These are phyloP conservation scores for Neria commutata DNA, from an alignment of 2,888 invertebrate genomes.

Conservation along the genomic window DNA sequence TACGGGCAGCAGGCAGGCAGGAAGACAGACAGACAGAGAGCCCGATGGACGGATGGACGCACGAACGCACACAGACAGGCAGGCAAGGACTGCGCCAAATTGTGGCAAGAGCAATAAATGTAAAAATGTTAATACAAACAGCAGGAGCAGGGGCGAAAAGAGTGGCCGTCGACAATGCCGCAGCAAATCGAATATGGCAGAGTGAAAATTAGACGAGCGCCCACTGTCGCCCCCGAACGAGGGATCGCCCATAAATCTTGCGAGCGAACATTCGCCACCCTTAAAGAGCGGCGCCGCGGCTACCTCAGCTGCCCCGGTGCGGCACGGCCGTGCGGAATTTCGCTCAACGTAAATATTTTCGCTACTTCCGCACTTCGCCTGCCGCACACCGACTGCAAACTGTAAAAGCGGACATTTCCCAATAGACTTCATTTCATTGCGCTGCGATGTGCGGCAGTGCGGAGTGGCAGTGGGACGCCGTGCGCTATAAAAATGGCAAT, in stretches of 20 bases:
- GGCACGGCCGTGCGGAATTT: constrained; percentile 40
- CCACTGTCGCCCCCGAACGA: background rate
- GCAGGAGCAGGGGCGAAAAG: background rate
- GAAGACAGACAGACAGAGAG: background rate
- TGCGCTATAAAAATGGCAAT: constrained; percentile 9
- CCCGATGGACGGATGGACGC: background rate
- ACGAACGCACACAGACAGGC: no score
- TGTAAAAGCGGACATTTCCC: constrained; percentile 13
- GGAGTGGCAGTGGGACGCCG: background rate
- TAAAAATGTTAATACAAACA: constrained; percentile 17
- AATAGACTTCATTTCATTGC: constrained; percentile 1
- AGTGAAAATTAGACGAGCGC: background rate
- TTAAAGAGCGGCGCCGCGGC: constrained; percentile 6
- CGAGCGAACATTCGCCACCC: constrained; percentile 2
- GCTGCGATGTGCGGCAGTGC: background rate
- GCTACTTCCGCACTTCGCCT: constrained; percentile 34
- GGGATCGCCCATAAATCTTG: constrained; percentile 23
- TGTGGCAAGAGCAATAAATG: constrained; percentile 19
- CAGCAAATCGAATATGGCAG: background rate
- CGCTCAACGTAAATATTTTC: constrained; percentile 51
- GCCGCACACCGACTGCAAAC: background rate
- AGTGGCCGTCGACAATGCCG: background rate
- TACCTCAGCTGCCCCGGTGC: constrained; percentile 21
- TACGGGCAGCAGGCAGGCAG: background rate
- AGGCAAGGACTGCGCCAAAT: no score